Evolutionary conservation across 2,113 vertebrate species (phyloP).

Genomic region (Rhinopithecus roxellana): DNA sequence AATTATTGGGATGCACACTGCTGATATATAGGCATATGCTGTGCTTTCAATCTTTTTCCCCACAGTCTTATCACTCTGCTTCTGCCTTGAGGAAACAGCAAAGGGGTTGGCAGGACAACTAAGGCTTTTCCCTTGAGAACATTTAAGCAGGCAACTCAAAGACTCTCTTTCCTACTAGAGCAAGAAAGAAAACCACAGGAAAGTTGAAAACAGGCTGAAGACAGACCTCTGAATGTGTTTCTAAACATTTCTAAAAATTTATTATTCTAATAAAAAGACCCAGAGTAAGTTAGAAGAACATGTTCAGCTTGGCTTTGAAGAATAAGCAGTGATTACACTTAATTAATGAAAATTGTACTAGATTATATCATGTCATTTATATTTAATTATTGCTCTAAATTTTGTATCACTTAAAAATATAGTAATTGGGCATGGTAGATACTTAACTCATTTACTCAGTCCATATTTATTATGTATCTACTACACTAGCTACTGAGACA

Average conservation of each 20-base stretch:
- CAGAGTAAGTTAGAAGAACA: background rate
- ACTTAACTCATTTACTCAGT: background rate
- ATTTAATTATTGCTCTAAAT: background rate
- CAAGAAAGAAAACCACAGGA: background rate
- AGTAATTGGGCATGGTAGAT: background rate
- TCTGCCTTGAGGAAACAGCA: background rate
- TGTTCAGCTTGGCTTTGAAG: background rate
- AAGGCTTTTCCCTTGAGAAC: background rate
- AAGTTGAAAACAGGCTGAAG: background rate
- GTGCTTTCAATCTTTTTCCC: background rate
- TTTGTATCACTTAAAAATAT: background rate
- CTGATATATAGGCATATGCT: background rate
- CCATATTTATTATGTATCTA: background rate
- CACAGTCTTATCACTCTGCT: background rate
- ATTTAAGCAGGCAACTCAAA: background rate
- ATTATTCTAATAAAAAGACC: background rate
- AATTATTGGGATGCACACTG: background rate
- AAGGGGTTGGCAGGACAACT: conserved; percentile 27
- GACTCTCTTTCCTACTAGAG: background rate
- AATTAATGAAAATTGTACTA: background rate
- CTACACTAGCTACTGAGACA: background rate
- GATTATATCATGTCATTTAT: background rate
- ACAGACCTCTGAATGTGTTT: background rate
- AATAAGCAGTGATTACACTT: background rate
- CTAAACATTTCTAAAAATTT: background rate